Percentiles rank a stretch among this genome's conserved stretches.
Conservation (phyloP, 2,113 vertebrate genomes). For the Amphiprion ocellaris region DNA sequence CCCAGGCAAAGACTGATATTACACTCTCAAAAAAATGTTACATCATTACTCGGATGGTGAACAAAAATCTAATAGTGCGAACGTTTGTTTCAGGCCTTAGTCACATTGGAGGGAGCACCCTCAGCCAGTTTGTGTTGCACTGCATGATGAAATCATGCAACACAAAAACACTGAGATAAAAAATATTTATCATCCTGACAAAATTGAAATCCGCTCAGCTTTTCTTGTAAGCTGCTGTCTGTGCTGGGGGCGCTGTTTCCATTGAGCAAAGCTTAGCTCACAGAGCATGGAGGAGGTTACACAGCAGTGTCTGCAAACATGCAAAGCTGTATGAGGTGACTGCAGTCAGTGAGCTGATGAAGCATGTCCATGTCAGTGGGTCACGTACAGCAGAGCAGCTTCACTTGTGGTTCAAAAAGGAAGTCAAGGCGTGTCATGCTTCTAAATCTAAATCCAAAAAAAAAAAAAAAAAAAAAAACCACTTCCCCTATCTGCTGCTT, state of each 20-base stretch:
- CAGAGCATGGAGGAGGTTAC: background rate
- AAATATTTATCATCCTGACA: too few species aligned
- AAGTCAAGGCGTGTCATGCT: conserved; percentile 11
- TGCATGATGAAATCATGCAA: too few species aligned
- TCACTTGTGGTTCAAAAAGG: conserved; percentile 13
- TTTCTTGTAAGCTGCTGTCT: background rate
- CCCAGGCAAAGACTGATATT: too few species aligned
- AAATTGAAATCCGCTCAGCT: too few species aligned
- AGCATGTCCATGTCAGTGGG: background rate
- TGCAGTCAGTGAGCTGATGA: conserved; percentile 17
- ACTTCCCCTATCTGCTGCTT: background rate
- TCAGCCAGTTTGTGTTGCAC: too few species aligned
- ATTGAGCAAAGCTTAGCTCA: background rate
- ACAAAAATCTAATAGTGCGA: too few species aligned
- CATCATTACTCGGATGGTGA: too few species aligned
- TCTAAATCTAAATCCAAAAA: background rate
- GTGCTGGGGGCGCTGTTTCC: background rate
- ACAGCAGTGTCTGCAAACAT: background rate
- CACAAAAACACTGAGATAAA: too few species aligned
- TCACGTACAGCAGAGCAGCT: conserved; percentile 16
- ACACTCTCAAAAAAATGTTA: too few species aligned
- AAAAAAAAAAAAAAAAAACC: too few species aligned
- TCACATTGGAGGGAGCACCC: too few species aligned
- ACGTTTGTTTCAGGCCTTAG: too few species aligned
- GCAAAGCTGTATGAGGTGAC: conserved; percentile 1